These are phyloP conservation scores for Glyphotaelius pellucidus DNA, from an alignment of 2,888 invertebrate species.

Conservation along the genomic window DNA sequence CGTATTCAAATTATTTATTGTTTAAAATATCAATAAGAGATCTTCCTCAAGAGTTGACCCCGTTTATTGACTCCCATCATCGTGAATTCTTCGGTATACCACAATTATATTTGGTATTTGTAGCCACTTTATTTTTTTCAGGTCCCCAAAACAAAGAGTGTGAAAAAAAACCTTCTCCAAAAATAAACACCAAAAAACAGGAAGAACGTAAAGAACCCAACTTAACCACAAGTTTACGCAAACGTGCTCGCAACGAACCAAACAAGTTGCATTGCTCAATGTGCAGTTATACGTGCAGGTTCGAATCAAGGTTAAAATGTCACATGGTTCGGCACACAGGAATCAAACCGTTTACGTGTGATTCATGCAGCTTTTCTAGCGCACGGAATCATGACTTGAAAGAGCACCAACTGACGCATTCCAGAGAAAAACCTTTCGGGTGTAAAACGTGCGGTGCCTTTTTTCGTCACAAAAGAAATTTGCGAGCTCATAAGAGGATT, in stretches of 20 bases:
- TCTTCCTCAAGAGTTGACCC: too few relatives aligned
- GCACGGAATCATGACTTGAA: neutral
- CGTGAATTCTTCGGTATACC: too few relatives aligned
- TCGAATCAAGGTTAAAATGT: neutral
- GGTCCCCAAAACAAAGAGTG: too few relatives aligned
- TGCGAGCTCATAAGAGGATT: neutral
- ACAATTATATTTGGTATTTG: too few relatives aligned
- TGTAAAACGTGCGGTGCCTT: neutral
- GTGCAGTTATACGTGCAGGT: neutral
- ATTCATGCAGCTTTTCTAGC: neutral
- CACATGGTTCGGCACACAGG: neutral
- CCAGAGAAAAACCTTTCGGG: neutral
- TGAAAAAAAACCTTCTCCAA: too few relatives aligned
- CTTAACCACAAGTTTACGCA: neutral
- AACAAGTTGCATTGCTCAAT: neutral
- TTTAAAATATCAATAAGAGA: too few relatives aligned
- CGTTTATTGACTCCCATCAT: too few relatives aligned
- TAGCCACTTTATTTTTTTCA: too few relatives aligned
- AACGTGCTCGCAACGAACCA: neutral
- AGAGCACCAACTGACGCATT: neutral
- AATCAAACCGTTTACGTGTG: neutral
- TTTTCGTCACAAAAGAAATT: neutral
- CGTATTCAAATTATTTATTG: too few relatives aligned
- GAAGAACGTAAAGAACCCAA: neutral
- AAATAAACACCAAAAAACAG: too few relatives aligned